Base-by-base conservation (phyloP, 2,113 vertebrate genomes). In the Leptocoma aspasia region DNA sequence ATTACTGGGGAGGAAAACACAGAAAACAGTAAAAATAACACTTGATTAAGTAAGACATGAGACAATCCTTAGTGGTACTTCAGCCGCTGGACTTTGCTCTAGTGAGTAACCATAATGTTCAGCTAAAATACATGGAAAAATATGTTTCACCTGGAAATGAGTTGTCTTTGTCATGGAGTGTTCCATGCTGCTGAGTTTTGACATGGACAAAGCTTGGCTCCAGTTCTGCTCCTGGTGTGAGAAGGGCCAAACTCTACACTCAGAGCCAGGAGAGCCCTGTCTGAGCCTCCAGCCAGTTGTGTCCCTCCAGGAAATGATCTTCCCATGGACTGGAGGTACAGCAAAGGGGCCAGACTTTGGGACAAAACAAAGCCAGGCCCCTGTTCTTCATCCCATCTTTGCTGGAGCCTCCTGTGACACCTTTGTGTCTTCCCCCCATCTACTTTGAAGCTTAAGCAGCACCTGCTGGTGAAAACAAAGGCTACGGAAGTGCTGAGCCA, bases 391-490 rank as follows among this genome's bases (percentile, higher is more conserved):
- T 37, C 49, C 39, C 42, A n/a, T 54, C 49, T 85, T 35, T 61
- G 31, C 45, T 71, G 65, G 56, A 75, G 22, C 56, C 52, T 88
- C 72, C 87, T 65, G 56, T n/a, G 63, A 60, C 68, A 73, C 53
- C 49, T 79, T 39, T 21, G 31, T 54, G 78, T 54, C 71, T 72
- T 66, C 75, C 47, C 52, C 69, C 89, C 26, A 45, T 47, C 71
- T 66, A 42, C 60, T 73, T 88, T 72, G 87, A 97, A 89, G 73
- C 72, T 83, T 65, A 97, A 94, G 87, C 96, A 96, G 53, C 92
- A 94, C 92, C 92, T 96, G 90, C 91, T 90, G 90, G 93, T 89
- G 80, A n/a, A 93, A 89, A 63, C 79, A 88, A 86, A 26, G 76
- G 26, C 76, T 28, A 30, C 3, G 77, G 47, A 73, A 42, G 39